Evolutionary conservation across 2,888 invertebrate genomes (phyloP), one percentile per base, ranked within the genome.

Genomic region (Arrhopalites spinosus): DNA sequence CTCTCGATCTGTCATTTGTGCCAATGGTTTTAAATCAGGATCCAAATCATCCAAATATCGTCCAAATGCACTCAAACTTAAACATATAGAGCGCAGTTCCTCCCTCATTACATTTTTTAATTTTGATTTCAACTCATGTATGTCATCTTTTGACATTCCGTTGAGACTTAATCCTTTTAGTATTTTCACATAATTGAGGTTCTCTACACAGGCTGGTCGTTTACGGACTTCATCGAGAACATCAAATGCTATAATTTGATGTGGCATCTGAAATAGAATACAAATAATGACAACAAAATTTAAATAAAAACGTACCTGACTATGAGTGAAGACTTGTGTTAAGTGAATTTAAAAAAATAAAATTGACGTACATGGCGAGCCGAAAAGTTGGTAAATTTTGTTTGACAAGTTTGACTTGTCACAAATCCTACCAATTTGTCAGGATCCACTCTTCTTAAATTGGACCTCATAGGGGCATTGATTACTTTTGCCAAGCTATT

Each of bases 231-330:
- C 75, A n/a, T 75, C 75, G 17, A 75, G 25, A 20, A 75, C 36
- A 29, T 75, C 75, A 36, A 70, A 70, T 8, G 75, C 75, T 25
- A 75, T 75, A 5, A 75, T 64, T 63, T 75, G 75, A 29, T 75
- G 75, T 8, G 75, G 75, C 29, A 75, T 75, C 75, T 75, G 23
- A 11, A 73, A 56, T 15, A 63, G 25, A 36, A 72, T n/a, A 20
- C 7, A 50, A 50, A 50, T 50, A 13, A 13, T 13, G 15, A 13
- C 15, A 3, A 8, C 50, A 50, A 50, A 50, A 50, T 50, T n/a
- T 5, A 50, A 50, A 50, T 50, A 17, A 50, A 50, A 50, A 50
- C 15, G 15, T 13, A 5, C n/a, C n/a, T n/a, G n/a, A n/a, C n/a
- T n/a, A n/a, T n/a, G n/a, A n/a, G n/a, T 36, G 36, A 36, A 36